Conservation (phyloP, 2,888 invertebrate genomes). For the Crematogaster levior region DNA sequence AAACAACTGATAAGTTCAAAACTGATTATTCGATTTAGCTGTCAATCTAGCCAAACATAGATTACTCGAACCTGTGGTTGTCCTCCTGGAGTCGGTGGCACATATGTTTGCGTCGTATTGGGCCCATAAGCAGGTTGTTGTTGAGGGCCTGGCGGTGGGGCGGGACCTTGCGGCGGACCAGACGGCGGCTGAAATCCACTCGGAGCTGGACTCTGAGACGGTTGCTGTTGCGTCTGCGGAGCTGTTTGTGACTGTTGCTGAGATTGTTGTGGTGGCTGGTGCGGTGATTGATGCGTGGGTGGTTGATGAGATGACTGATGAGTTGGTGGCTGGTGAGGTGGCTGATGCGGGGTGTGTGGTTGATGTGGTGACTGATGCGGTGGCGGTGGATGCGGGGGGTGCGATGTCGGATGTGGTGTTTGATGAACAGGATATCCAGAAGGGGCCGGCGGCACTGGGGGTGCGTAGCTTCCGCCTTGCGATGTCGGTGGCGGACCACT, state of each 20-base stretch:
- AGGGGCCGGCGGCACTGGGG: slow-evolving; percentile 88
- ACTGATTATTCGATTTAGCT: too few relatives aligned
- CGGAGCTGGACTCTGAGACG: slow-evolving; percentile 86
- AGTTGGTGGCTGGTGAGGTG: slow-evolving; percentile 80
- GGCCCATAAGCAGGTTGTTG: slow-evolving; percentile 85
- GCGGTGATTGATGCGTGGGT: slow-evolving; percentile 84
- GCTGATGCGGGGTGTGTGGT: slow-evolving; percentile 80
- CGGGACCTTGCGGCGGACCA: slow-evolving; percentile 84
- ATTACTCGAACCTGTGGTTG: slow-evolving; percentile 86
- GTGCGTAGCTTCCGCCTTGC: slow-evolving; percentile 82
- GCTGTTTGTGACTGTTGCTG: slow-evolving; percentile 78
- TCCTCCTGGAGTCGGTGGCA: slow-evolving; percentile 83
- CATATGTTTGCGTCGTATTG: slow-evolving; percentile 84
- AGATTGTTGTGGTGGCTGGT: slow-evolving; percentile 86
- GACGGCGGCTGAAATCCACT: slow-evolving; percentile 86
- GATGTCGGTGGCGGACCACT: slow-evolving; percentile 83
- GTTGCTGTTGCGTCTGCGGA: slow-evolving; percentile 83
- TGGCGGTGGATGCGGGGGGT: slow-evolving; percentile 83
- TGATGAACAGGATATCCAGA: slow-evolving; percentile 88
- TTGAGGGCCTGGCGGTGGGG: slow-evolving; percentile 84
- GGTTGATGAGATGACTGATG: slow-evolving; percentile 79
- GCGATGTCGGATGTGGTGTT: slow-evolving; percentile 86
- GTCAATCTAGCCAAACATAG: not conserved
- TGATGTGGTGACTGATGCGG: slow-evolving; percentile 83
- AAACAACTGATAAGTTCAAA: not conserved